Evolutionary conservation across 2,113 vertebrate genomes (phyloP).

Genomic region (Dromas ardeola): DNA sequence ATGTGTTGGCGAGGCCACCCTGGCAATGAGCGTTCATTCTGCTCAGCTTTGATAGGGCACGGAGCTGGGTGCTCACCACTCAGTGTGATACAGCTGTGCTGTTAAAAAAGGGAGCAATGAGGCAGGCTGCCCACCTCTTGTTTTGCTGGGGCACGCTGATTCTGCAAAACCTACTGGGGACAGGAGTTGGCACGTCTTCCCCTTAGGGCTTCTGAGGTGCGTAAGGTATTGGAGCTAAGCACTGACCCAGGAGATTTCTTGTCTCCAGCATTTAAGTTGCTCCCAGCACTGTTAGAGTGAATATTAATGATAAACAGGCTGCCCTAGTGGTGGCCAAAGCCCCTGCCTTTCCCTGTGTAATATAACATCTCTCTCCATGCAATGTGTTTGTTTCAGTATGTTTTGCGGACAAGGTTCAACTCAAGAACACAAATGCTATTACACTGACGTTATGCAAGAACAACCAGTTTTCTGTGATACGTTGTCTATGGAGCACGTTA

Average conservation of each 20-base stretch:
- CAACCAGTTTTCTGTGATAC: neutral
- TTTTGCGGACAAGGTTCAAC: neutral
- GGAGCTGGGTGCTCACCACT: neutral
- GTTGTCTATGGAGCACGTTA: neutral
- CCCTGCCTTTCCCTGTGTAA: neutral
- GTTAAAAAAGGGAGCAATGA: neutral
- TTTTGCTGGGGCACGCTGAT: neutral
- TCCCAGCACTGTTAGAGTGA: neutral
- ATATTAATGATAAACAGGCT: neutral
- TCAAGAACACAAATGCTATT: neutral
- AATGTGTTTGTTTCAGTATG: neutral
- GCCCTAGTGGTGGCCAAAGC: neutral
- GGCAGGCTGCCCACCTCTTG: neutral
- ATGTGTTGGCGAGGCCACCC: neutral
- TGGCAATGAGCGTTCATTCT: neutral
- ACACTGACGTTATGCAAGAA: neutral
- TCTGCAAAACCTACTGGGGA: neutral
- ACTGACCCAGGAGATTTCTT: neutral
- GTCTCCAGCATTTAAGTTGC: neutral
- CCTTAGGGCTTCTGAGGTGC: neutral
- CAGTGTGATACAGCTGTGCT: neutral
- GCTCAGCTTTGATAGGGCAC: neutral
- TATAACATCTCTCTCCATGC: neutral
- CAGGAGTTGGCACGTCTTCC: neutral
- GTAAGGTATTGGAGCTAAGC: neutral